Evolutionary conservation across 2,888 invertebrate species (phyloP).

Genomic region (Leptarthrus brevirostris): DNA sequence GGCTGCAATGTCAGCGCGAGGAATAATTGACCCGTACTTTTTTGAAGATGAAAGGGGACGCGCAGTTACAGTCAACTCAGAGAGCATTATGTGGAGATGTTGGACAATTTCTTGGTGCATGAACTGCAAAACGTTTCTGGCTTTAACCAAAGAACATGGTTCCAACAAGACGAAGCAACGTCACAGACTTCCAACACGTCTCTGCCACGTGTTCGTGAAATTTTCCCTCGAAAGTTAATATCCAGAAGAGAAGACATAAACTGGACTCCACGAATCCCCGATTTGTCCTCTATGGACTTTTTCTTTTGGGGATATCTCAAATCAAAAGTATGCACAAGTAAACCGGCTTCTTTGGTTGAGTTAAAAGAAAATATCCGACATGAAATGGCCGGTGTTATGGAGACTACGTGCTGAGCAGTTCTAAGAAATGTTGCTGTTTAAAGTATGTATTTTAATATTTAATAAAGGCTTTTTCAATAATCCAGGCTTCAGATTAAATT

Average conservation of each 20-base stretch:
- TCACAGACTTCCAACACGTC: slow-evolving; percentile 9
- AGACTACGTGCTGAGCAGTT: no score
- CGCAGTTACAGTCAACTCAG: neutral
- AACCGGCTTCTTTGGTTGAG: neutral
- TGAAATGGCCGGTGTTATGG: no score
- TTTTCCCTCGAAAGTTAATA: no score
- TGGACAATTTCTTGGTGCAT: neutral
- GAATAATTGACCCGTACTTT: neutral
- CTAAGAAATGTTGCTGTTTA: no score
- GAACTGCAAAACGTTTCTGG: slow-evolving; percentile 17
- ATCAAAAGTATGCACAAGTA: neutral
- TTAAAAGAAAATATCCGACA: no score
- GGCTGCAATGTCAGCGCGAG: neutral
- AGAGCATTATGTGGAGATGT: neutral
- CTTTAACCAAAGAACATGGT: slow-evolving; percentile 32
- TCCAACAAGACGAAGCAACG: slow-evolving; percentile 27
- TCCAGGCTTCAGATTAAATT: no score
- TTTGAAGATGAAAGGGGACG: neutral
- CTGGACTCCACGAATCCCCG: neutral
- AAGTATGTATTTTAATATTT: no score
- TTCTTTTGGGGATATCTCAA: neutral
- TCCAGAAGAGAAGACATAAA: neutral
- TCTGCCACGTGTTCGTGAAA: no score
- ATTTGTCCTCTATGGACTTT: neutral
- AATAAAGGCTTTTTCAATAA: no score